Conservation (phyloP, 2,113 vertebrate species). For the Sterna hirundo region DNA sequence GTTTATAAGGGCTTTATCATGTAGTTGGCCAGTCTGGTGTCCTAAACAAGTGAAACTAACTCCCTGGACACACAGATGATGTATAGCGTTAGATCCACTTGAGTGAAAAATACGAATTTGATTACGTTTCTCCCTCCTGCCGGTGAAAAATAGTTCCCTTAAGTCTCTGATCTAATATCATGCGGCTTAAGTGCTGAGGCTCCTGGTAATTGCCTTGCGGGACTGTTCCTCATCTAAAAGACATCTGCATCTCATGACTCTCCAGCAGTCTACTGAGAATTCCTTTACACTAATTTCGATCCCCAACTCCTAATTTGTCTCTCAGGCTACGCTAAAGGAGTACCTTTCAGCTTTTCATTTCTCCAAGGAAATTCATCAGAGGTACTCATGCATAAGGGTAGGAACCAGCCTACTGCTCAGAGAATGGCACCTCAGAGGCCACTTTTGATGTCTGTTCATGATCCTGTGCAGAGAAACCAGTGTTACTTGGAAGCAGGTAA, state of each 20-base stretch:
- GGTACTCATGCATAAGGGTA: neutral
- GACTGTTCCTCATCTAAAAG: slow-evolving; percentile 15
- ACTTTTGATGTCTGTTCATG: neutral
- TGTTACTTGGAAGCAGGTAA: neutral
- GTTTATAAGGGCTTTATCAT: neutral
- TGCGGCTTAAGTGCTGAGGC: neutral
- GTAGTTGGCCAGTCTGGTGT: neutral
- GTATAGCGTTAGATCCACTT: neutral
- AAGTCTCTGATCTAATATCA: slow-evolving; percentile 17
- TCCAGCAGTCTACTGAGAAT: neutral
- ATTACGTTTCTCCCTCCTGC: neutral
- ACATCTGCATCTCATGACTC: neutral
- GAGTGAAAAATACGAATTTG: neutral
- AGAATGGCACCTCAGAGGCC: neutral
- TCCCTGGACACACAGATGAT: neutral
- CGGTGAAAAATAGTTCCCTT: neutral
- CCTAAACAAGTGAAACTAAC: neutral
- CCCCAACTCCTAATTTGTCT: neutral
- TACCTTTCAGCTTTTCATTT: slow-evolving; percentile 12
- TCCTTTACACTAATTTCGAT: slow-evolving; percentile 19
- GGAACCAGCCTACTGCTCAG: neutral
- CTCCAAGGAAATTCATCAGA: neutral
- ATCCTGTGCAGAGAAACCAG: neutral
- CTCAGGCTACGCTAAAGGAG: neutral
- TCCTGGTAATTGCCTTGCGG: neutral